These are phyloP conservation scores for Macrotus californicus DNA, from an alignment of 2,113 vertebrate genomes.

Conservation along the genomic window DNA sequence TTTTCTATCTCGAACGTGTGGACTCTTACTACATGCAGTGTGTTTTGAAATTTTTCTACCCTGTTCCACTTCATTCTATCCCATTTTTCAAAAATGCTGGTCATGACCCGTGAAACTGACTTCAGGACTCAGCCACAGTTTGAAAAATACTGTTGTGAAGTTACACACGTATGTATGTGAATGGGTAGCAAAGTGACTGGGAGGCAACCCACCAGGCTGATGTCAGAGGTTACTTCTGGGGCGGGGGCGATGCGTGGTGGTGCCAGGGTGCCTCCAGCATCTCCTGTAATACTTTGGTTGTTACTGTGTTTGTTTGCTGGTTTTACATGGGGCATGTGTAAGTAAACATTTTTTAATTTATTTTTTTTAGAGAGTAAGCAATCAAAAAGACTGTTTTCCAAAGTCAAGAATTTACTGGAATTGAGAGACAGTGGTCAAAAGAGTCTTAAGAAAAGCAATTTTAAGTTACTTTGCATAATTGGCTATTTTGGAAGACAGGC, in stretches of 20 bases:
- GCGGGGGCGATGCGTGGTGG: no score
- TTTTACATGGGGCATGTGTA: background rate
- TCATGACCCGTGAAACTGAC: background rate
- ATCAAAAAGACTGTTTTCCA: background rate
- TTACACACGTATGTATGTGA: background rate
- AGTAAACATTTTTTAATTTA: background rate
- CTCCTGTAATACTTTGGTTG: background rate
- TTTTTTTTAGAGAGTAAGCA: background rate
- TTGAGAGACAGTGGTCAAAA: background rate
- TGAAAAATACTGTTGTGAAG: background rate
- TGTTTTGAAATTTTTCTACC: background rate
- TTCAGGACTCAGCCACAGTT: background rate
- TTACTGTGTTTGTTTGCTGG: background rate
- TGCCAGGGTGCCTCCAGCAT: background rate
- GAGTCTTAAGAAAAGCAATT: background rate
- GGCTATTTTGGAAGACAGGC: background rate
- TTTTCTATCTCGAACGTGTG: background rate
- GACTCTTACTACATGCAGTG: background rate
- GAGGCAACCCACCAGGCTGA: background rate
- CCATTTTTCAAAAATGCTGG: conserved; percentile 1
- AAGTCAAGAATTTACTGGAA: background rate
- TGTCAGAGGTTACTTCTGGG: background rate
- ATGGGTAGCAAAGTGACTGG: background rate
- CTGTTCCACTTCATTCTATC: background rate
- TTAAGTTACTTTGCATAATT: background rate